Conservation (phyloP, 1,140 invertebrate genomes). For the Neodiprion pinetum region DNA sequence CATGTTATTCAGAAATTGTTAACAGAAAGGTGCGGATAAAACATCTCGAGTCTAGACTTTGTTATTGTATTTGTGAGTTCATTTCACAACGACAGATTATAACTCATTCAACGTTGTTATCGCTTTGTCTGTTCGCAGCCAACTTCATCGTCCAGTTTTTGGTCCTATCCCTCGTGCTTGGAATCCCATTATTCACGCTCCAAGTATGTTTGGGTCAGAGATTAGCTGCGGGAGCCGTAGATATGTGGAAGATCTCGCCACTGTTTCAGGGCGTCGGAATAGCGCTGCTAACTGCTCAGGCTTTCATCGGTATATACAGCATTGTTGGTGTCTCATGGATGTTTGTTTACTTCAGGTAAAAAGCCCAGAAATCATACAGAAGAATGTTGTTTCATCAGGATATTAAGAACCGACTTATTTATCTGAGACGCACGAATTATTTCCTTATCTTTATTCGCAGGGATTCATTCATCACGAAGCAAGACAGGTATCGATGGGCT, state of each 20-base stretch:
- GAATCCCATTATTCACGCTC: constrained; percentile 85
- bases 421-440: background rate
- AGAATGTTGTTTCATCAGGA: too few species aligned
- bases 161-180: constrained; percentile 81
- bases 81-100: background rate
- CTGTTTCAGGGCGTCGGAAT: constrained; percentile 90
- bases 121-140: constrained; percentile 64
- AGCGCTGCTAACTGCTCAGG: constrained; percentile 79
- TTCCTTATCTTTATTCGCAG: constrained; percentile 54
- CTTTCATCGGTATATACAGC: constrained; percentile 85
- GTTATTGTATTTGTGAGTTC: too few species aligned
- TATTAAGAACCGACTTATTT: background rate
- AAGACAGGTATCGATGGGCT: constrained; percentile 84
- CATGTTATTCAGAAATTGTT: too few species aligned
- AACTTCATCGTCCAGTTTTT: constrained; percentile 91
- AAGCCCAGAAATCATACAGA: background rate
- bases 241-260: constrained; percentile 93
- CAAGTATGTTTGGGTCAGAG: constrained; percentile 87
- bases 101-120: constrained; percentile 8
- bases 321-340: constrained; percentile 89
- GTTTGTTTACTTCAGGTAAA: constrained; percentile 77
- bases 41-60: too few species aligned
- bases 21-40: too few species aligned
- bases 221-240: constrained; percentile 81
- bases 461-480: constrained; percentile 86